Percentiles rank a stretch among this genome's conserved stretches.
Conservation (phyloP, 1,140 invertebrate genomes). For the Drosophila albomicans region DNA sequence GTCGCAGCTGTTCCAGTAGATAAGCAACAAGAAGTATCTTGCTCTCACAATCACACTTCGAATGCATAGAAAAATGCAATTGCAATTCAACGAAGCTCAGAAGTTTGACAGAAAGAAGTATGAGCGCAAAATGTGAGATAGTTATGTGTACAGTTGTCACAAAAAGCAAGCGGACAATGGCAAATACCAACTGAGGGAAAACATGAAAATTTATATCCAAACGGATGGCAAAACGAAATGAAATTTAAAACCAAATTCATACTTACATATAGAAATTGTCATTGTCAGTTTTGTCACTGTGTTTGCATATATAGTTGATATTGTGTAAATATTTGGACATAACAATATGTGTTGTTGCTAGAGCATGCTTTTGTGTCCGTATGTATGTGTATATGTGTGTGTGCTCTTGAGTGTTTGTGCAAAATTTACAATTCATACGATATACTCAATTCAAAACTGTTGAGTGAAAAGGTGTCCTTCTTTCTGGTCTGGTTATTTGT, state of each 20-base stretch:
- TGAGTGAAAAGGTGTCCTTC: slow-evolving; percentile 7
- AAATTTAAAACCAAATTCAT: slow-evolving; percentile 73
- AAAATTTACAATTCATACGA: slow-evolving; percentile 53
- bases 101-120: slow-evolving; percentile 36
- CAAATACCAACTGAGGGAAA: slow-evolving; percentile 55
- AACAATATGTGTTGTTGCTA: slow-evolving; percentile 70
- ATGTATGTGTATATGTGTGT: neutral
- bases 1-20: slow-evolving; percentile 56
- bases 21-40: slow-evolving; percentile 42
- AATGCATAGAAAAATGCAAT: slow-evolving; percentile 44
- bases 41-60: slow-evolving; percentile 13
- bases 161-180: slow-evolving; percentile 53
- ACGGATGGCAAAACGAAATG: slow-evolving; percentile 59
- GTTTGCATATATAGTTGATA: slow-evolving; percentile 56
- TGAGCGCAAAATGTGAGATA: slow-evolving; percentile 22
- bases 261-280: slow-evolving; percentile 43
- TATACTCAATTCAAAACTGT: slow-evolving; percentile 25
- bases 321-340: slow-evolving; percentile 81
- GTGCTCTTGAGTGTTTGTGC: slow-evolving; percentile 35
- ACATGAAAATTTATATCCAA: slow-evolving; percentile 74
- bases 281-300: slow-evolving; percentile 13
- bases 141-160: slow-evolving; percentile 57
- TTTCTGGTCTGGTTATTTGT: slow-evolving; percentile 54
- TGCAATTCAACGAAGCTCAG: slow-evolving; percentile 44
- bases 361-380: slow-evolving; percentile 20